Evolutionary conservation across 1,140 invertebrate genomes (phyloP).

Genomic region (Drepana arcuata): DNA sequence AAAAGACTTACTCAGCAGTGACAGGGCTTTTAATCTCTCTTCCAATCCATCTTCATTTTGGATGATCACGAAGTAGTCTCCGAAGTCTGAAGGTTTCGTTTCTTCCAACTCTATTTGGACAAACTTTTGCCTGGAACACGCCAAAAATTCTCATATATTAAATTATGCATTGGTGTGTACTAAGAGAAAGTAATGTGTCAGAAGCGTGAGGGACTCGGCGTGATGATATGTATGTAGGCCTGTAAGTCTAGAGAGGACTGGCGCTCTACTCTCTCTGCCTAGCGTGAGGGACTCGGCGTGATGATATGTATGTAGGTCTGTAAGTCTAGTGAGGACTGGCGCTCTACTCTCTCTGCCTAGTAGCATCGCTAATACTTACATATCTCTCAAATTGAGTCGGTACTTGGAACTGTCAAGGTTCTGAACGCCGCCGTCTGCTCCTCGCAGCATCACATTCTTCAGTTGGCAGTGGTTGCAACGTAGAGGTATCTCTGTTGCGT

Average conservation of each 20-base stretch:
- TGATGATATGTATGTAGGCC: too few species aligned
- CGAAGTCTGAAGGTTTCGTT: constrained; percentile 27
- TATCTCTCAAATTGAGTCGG: constrained; percentile 15
- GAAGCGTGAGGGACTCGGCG: too few species aligned
- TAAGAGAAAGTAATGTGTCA: too few species aligned
- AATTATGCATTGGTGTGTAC: constrained; percentile 1
- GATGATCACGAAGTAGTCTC: constrained; percentile 39
- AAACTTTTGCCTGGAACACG: constrained; percentile 22
- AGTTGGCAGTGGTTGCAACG: constrained; percentile 25
- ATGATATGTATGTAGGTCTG: too few species aligned
- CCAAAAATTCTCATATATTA: background rate
- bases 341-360: too few species aligned
- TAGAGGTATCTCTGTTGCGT: background rate
- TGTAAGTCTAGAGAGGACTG: too few species aligned
- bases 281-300: too few species aligned
- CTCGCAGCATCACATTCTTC: constrained; percentile 30
- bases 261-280: too few species aligned
- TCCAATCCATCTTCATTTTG: constrained; percentile 38
- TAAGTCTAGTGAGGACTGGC: too few species aligned
- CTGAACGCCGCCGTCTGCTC: constrained; percentile 21
- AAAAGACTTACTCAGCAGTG: constrained; percentile 22
- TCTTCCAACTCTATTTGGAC: constrained; percentile 31
- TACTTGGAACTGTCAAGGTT: constrained; percentile 32
- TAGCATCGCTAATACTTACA: constrained; percentile 14
- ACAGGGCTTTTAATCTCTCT: constrained; percentile 27